These are phyloP conservation scores for Dicentrarchus labrax DNA, from an alignment of 2,113 vertebrate species.

Conservation along the genomic window DNA sequence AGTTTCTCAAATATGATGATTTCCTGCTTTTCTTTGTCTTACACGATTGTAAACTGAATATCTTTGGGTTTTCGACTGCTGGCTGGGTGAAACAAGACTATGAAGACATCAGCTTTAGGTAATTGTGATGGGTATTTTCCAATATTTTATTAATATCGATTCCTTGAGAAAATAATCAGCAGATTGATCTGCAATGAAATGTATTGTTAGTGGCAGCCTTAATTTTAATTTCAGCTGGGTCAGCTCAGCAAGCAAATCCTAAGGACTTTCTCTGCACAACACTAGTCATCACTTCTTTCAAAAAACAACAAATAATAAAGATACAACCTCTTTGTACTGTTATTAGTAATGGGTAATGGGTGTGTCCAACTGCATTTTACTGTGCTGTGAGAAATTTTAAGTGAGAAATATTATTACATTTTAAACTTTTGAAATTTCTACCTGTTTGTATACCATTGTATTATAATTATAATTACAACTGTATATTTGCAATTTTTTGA, in stretches of 20 bases:
- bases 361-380: not conserved
- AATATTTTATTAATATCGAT: not conserved
- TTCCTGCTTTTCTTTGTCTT: not conserved
- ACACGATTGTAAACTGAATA: not conserved
- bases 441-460: no score
- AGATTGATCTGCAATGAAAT: not conserved
- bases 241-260: not conserved
- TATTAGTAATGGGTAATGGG: no score
- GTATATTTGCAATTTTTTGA: not conserved
- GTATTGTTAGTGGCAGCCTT: not conserved
- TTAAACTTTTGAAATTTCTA: not conserved
- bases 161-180: not conserved
- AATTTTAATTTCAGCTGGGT: not conserved
- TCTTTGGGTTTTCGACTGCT: not conserved
- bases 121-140: not conserved
- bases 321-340: no score
- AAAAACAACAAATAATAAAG: conserved; percentile 1
- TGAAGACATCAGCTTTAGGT: not conserved
- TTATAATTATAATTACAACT: no score
- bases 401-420: not conserved
- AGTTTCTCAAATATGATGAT: not conserved
- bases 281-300: not conserved
- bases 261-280: not conserved
- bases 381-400: not conserved
- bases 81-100: not conserved